Base-by-base conservation (phyloP, 2,797 vertebrate genomes). In the Phrynocephalus forsythii region DNA sequence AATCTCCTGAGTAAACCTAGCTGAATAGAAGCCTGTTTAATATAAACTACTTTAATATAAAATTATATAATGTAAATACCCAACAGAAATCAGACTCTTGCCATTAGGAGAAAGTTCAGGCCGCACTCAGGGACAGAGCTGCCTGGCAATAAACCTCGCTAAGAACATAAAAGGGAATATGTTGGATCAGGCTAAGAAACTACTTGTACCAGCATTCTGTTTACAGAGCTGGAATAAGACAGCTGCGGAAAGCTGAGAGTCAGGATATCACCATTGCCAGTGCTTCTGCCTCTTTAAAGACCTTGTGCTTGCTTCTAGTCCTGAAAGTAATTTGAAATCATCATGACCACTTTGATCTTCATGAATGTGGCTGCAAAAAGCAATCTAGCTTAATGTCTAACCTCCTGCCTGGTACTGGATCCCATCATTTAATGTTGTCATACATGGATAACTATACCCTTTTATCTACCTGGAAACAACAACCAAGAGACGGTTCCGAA, bases 21-120 rank as follows among this genome's bases (percentile, higher is more conserved):
- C 66, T 86, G 44, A 69, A 86, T 28, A 24, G 48, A 2, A 56
- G 52, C 52, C 52, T 56, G 15, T 56, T 56, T 56, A 56, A 56
- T 15, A 56, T 15, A 44, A 56, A 20, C 28, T 56, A 44, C 38
- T 44, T 44, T 44, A 44, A 44, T 44, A 44, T 44, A 44, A 44
- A 44, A 44, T 44, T 44, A 44, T 44, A 44, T 44, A 44, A 44
- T 44, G 38, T 44, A 15, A 22, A 38, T 52, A 79, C n/a, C 69
- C 33, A 44, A 6, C 63, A 63, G 10, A 3, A 77, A 6, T 44
- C 66, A 66, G 52, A 24, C 2, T 78, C 76, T 78, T 22, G 50
- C 66, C 63, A 85, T 69, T 67, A 85, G n/a, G 66, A 85, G 8
- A 69, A 28, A 68, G 75, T 78, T 83, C 52, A 48, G 44, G 11